Evolutionary conservation across 2,113 vertebrate species (phyloP), one percentile per base, ranked within the genome.

Genomic region (Rhinoptilus africanus): DNA sequence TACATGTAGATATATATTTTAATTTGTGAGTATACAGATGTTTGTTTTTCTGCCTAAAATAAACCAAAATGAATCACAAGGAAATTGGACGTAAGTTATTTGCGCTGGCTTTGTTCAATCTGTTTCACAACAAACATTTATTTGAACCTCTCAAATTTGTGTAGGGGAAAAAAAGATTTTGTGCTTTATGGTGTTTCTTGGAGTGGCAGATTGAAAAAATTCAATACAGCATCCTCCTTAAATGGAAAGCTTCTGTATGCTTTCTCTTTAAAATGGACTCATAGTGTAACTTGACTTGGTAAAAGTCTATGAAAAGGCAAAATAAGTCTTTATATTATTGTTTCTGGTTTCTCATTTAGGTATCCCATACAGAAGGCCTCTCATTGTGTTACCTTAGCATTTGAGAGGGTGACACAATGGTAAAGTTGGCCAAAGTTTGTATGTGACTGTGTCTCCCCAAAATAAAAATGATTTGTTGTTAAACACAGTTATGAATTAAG

Each of bases 41-140:
- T 63, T 93, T 92, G 51, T 8, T 91, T 92, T 84, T 74, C 47
- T 89, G 56, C 5, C 13, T 84, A 43, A 86, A 88, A 77, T 1
- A 35, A 67, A 9, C 26, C 54, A 48, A 71, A 93, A 80, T 53
- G 10, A 69, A 88, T 88, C 53, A 57, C 59, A 60, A 4, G 82
- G 59, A 69, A 73, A 74, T 54, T 47, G n/a, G 39, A 69, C 47
- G 11, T 53, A 23, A 17, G 10, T 80, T 95, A 32, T 62, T 86
- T 88, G 45, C 45, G 12, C 22, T 82, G 67, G 34, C 41, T 85
- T 89, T 13, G 83, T 91, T 76, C 57, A 66, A 35, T 41, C 43
- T 62, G 41, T 88, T 92, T 93, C 45, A 66, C 59, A 85, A 56
- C 71, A 88, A 73, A 57, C 24, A 26, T 69, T 77, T 53, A 50